These are phyloP conservation scores for Python bivittatus DNA, from an alignment of 2,113 vertebrate genomes.

Conservation along the genomic window DNA sequence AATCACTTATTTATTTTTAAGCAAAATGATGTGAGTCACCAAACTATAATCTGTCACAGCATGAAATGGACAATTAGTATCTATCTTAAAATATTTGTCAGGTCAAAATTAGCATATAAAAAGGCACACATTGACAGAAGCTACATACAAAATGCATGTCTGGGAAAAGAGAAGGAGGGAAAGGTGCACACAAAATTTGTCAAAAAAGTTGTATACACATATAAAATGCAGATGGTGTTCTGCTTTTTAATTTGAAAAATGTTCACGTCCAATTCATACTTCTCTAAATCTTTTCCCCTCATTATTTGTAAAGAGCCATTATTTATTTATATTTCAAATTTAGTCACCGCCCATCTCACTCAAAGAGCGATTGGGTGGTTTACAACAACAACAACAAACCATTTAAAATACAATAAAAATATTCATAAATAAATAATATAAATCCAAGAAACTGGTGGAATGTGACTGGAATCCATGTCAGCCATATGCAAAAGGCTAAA, in stretches of 20 bases:
- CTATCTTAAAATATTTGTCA: not conserved
- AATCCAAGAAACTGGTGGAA: too few species aligned
- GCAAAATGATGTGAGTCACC: not conserved
- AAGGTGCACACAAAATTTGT: not conserved
- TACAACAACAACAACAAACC: too few species aligned
- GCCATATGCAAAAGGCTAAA: not conserved
- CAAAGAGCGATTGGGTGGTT: too few species aligned
- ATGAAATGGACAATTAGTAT: not conserved
- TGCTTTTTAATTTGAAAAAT: not conserved
- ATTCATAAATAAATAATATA: too few species aligned
- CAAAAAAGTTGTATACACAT: not conserved
- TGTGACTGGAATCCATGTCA: not conserved
- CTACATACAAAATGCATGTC: not conserved
- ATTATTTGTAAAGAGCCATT: not conserved
- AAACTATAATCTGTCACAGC: not conserved
- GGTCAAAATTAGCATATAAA: not conserved
- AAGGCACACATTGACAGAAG: not conserved
- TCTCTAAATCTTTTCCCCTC: not conserved
- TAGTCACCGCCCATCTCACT: too few species aligned
- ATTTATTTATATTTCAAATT: too few species aligned
- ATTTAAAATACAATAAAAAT: too few species aligned
- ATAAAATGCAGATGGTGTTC: not conserved
- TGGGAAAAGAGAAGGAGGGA: not conserved
- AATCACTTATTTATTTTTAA: not conserved
- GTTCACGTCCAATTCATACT: not conserved